Base-by-base conservation (phyloP, 1,140 invertebrate species). In the Drosophila nasuta region DNA sequence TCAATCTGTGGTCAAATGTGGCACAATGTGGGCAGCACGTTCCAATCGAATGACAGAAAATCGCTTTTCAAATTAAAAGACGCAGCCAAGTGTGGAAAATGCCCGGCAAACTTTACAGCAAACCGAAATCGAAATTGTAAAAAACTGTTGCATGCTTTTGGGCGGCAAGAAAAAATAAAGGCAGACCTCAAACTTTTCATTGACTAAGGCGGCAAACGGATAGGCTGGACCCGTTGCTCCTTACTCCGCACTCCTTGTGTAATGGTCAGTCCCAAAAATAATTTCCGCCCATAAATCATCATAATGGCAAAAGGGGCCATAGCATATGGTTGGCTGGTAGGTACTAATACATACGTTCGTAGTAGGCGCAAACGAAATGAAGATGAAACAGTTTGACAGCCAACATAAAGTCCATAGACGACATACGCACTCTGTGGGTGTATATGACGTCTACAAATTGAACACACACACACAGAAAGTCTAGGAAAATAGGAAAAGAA, bases 251-350 rank as follows among this genome's bases (percentile, higher is more conserved):
- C 20, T 25, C 10, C 33, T 8, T 33, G 33, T 49, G 60, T 52
- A 35, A 59, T 64, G 59, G 46, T 30, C 38, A 28, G 65, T 20
- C 57, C 66, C 77, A 72, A 82, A 87, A 88, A 87, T 88, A 81
- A 87, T 87, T 88, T 87, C 83, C 83, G 81, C 75, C 75, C 80
- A 87, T 87, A 88, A 87, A 87, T 88, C 83, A 87, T 87, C 77
- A 82, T 88, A 83, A 87, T 88, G 83, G 83, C 73, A 48, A 62
- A 46, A 62, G 49, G 77, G 49, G 35, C 46, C 43, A 25, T 4
- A 52, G 67, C 67, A 69, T 58, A 73, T 69, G 77, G 45, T 3
- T 28, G 5, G 51, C 33, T 33, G 8, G 28, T 54, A 48, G 46
- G 48, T 46, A 46, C 33, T 33, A n/a, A n/a, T n/a, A 7, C 5